Conservation (phyloP, 2,113 vertebrate genomes). For the Octodon degus region DNA sequence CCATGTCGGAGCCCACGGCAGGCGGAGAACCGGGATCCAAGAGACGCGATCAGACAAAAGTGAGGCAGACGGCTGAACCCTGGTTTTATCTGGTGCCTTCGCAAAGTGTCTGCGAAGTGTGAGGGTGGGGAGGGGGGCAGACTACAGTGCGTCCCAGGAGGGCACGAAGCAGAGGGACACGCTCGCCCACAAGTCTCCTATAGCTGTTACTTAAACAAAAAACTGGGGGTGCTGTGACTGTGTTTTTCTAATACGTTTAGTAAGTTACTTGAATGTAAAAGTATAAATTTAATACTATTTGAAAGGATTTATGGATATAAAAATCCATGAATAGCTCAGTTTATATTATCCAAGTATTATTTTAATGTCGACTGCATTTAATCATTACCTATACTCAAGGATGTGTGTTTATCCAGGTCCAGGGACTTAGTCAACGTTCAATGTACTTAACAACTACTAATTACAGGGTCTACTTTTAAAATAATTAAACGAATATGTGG, state of each 20-base stretch:
- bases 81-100: not conserved
- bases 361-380: conserved; percentile 43
- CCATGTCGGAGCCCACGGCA: not conserved
- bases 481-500: conserved; percentile 52
- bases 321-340: conserved; percentile 55
- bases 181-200: conserved; percentile 43
- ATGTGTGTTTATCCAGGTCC: not conserved
- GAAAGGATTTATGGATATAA: conserved; percentile 47
- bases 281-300: conserved; percentile 44
- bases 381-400: conserved; percentile 49
- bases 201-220: conserved; percentile 25
- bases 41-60: conserved; percentile 37
- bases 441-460: conserved; percentile 41
- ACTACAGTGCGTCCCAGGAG: not conserved
- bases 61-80: conserved; percentile 9
- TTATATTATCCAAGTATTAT: conserved; percentile 60
- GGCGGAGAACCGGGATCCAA: not conserved
- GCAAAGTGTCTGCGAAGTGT: not conserved
- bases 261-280: conserved; percentile 54
- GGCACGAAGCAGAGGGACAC: conserved; percentile 31
- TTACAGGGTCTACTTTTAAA: conserved; percentile 43
- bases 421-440: not conserved
- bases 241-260: conserved; percentile 39
- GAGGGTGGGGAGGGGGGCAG: not conserved
- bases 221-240: not conserved